A percentile compares a stretch with the other conserved stretches of the same genome.
Evolutionary conservation across 92 coral and sea anemone species (phyloP).

Genomic region (Isaurus tuberculatus): DNA sequence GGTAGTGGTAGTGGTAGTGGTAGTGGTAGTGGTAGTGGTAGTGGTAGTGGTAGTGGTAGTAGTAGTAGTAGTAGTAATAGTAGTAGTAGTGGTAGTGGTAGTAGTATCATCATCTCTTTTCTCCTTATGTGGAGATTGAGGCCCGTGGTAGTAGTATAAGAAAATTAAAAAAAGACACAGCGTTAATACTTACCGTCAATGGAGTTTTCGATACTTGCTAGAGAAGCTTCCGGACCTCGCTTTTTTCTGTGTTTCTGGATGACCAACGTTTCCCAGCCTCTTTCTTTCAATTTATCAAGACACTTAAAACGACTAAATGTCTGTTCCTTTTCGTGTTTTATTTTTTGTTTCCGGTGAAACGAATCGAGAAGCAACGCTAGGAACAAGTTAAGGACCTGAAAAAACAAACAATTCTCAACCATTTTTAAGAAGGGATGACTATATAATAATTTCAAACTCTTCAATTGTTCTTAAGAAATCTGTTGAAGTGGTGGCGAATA

Average conservation of each 20-base stretch:
- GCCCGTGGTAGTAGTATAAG: no score
- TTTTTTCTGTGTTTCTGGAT: not conserved
- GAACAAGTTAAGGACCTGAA: slow-evolving; percentile 31
- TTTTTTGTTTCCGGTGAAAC: not conserved
- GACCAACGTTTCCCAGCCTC: not conserved
- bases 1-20: no score
- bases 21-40: no score
- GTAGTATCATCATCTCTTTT: no score
- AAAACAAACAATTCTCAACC: not conserved
- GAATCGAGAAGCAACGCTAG: slow-evolving; percentile 29
- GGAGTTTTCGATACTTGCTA: not conserved
- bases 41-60: no score
- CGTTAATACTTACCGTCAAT: not conserved
- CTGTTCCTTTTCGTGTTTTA: not conserved
- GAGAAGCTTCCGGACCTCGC: not conserved
- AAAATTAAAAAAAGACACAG: no score
- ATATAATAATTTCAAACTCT: no score
- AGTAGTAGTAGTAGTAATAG: no score
- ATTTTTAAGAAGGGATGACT: not conserved
- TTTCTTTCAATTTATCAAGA: not conserved
- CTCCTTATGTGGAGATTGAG: no score
- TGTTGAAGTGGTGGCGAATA: no score
- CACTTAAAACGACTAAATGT: not conserved
- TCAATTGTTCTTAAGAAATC: no score
- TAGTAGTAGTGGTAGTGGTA: no score